Percentiles rank a stretch among this genome's conserved stretches.
Evolutionary conservation across 2,113 vertebrate species (phyloP).

Genomic region (Melanerpes formicivorus): DNA sequence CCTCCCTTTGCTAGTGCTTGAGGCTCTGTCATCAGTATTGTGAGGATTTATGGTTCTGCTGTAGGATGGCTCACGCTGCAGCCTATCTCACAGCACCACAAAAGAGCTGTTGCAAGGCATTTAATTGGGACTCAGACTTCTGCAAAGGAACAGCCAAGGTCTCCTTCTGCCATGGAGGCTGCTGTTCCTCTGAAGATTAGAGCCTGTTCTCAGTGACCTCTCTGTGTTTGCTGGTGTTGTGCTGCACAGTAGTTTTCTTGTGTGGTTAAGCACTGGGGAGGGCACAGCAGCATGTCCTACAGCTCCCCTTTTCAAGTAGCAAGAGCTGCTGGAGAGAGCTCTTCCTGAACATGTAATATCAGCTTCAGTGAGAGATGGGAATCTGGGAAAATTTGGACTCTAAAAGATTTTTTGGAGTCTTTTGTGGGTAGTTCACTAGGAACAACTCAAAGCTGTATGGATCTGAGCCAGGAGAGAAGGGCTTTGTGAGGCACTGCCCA

Average conservation of each 20-base stretch:
- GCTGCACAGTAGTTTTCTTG: background rate
- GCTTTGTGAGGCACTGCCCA: background rate
- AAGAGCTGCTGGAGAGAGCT: background rate
- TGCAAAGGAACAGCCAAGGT: constrained; percentile 27
- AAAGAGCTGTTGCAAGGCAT: constrained; percentile 1
- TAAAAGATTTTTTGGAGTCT: background rate
- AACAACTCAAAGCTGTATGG: background rate
- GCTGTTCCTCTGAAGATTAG: background rate
- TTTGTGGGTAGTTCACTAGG: background rate
- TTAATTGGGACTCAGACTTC: background rate
- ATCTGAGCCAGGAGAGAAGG: background rate
- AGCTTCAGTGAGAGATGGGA: background rate
- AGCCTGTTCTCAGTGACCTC: background rate
- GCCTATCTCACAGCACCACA: background rate
- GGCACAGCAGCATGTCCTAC: background rate
- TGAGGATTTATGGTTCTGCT: constrained; percentile 51
- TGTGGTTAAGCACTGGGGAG: background rate
- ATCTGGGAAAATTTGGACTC: background rate
- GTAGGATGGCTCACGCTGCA: background rate
- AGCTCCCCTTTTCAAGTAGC: background rate
- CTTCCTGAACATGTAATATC: background rate
- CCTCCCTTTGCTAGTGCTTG: background rate
- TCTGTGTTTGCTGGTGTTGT: background rate
- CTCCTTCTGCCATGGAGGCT: background rate
- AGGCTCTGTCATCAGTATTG: constrained; percentile 40